Percentiles rank a stretch among this genome's conserved stretches.
phyloP scores from a whole-genome alignment of 2,797 vertebrate species.

The Eremophila alpestris region DNA sequence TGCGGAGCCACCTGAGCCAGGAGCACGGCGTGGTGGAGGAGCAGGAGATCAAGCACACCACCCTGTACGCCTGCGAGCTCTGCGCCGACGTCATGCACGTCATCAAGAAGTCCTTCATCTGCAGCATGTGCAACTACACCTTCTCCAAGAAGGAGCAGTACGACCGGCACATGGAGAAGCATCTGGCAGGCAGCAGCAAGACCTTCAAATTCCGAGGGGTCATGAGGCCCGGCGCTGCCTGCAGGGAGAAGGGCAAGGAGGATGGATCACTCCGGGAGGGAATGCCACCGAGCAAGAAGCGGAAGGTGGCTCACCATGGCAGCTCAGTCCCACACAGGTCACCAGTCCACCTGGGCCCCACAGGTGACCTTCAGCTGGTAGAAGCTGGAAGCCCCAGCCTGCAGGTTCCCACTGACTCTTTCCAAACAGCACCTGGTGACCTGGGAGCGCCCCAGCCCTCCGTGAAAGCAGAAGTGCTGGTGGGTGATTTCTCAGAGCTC shows the following conservation, averaged over 20 bases:
- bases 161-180: constrained; percentile 98
- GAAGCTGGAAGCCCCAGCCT: constrained; percentile 56
- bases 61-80: constrained; percentile 94
- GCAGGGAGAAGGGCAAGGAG: constrained; percentile 70
- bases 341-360: constrained; percentile 58
- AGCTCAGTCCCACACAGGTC: constrained; percentile 60
- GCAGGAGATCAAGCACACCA: constrained; percentile 91
- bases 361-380: constrained; percentile 57
- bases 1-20: constrained; percentile 88
- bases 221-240: constrained; percentile 80
- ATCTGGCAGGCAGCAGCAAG: constrained; percentile 85
- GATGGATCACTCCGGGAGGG: not conserved
- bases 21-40: constrained; percentile 86
- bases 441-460: constrained; percentile 58
- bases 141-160: constrained; percentile 99
- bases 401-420: constrained; percentile 65
- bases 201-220: constrained; percentile 93
- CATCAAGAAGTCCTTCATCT: constrained; percentile 96
- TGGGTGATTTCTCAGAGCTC: constrained; percentile 78
- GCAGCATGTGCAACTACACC: constrained; percentile 98
- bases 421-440: constrained; percentile 62
- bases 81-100: constrained; percentile 97
- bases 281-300: constrained; percentile 81
- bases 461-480: constrained; percentile 80
- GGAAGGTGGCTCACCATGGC: constrained; percentile 74